Conservation (phyloP, 37 sponge, comb jelly and placozoan species). For the Diacarnus erythraeanus region DNA sequence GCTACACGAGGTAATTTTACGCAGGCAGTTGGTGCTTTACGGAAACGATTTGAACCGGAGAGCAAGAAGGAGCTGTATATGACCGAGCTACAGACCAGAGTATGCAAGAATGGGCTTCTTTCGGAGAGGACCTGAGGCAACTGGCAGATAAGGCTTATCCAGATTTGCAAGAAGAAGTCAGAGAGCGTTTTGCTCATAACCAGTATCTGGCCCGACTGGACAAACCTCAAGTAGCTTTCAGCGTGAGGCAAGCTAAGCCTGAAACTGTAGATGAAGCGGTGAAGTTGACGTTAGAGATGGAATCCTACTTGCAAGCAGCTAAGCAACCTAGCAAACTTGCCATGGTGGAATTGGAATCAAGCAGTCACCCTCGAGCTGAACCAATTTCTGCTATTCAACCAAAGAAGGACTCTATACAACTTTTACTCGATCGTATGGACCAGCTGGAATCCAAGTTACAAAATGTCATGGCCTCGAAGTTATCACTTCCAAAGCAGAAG, state of each 20-base stretch:
- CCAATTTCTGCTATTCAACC: neutral
- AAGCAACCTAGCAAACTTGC: too few relatives aligned
- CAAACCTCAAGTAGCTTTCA: slow-evolving; percentile 33
- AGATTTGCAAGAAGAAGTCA: too few relatives aligned
- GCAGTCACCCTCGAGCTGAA: too few relatives aligned
- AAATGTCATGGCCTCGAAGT: neutral
- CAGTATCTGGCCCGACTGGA: slow-evolving; percentile 24
- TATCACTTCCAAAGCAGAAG: neutral
- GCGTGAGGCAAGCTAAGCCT: slow-evolving; percentile 41
- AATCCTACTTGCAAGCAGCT: slow-evolving; percentile 31
- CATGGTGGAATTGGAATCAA: too few relatives aligned
- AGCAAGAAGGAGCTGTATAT: slow-evolving; percentile 29
- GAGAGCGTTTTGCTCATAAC: slow-evolving; percentile 26
- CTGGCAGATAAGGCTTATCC: too few relatives aligned
- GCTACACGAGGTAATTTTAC: slow-evolving; percentile 2
- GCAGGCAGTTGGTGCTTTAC: too few relatives aligned
- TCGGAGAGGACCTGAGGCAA: too few relatives aligned
- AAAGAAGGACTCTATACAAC: too few relatives aligned
- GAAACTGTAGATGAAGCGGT: too few relatives aligned
- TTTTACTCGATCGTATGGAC: too few relatives aligned
- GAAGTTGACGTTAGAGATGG: slow-evolving; percentile 51
- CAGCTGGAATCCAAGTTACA: neutral
- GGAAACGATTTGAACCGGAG: slow-evolving; percentile 16
- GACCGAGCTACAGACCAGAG: slow-evolving; percentile 44
- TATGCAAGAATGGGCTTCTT: slow-evolving; percentile 5